Base-by-base conservation (phyloP, 2,797 vertebrate genomes). In the Sebastes itinus region DNA sequence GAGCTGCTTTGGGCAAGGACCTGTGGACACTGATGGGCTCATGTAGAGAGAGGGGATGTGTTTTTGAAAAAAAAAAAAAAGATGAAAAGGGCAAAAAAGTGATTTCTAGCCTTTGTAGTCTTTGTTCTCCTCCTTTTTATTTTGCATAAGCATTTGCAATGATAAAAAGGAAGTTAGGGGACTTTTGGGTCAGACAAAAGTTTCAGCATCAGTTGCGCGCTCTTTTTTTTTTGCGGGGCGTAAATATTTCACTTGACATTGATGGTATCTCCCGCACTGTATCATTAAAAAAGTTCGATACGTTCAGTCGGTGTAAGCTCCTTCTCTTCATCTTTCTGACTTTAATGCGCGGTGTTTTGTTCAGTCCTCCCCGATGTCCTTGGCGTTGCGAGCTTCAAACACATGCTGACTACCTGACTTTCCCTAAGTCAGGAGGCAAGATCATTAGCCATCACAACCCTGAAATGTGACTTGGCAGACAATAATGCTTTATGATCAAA, bases 401-500 rank as follows among this genome's bases (percentile, higher is more conserved):
- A 91, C 92, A 94, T 96, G 96, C 96, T 96, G 95, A 96, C 95
- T 96, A 92, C 93, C 95, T 91, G 94, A 96, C 95, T 96, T 95
- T 94, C 88, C 89, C 82, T 89, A 95, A 95, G 93, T 95, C 94
- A 93, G 94, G 94, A 96, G 93, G 92, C 94, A 88, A 94, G 95
- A 96, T 96, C 95, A 96, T 96, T 96, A 96, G 95, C 95, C 94
- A 95, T 96, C 93, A 96, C 93, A 93, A 92, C 93, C 93, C 94
- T 90, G 93, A 94, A 95, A 95, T 95, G 95, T 94, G 95, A 96
- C 95, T 95, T 96, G 96, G 95, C 95, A 96, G 94, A 95, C 95
- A 95, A 95, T 96, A 94, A 94, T 93, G 94, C 94, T 95, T 94
- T 96, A 95, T 96, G 95, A 96, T 96, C 95, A 96, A 96, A 96